These are phyloP conservation scores for Zophobas atratus DNA, from an alignment of 1,140 invertebrate genomes.

Conservation along the genomic window DNA sequence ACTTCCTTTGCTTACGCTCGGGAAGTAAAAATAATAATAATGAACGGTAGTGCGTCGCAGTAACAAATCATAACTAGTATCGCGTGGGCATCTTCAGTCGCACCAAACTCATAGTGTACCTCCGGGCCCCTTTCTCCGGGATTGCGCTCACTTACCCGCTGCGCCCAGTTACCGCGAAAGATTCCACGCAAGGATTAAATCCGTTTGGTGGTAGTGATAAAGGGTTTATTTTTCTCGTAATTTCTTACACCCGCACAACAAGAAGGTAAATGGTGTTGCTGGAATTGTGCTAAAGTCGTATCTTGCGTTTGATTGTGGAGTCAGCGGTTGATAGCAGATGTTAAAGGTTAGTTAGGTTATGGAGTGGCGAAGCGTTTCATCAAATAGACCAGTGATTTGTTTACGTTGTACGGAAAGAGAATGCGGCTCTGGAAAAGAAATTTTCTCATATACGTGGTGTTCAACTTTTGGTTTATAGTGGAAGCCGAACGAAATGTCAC, in stretches of 20 bases:
- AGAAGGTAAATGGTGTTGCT: not conserved
- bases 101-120: too few relatives aligned
- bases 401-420: not conserved
- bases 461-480: too few relatives aligned
- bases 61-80: too few relatives aligned
- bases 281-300: conserved; percentile 1
- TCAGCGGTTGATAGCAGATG: conserved; percentile 7
- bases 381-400: not conserved
- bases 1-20: too few relatives aligned
- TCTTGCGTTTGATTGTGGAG: not conserved
- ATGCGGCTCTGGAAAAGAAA: too few relatives aligned
- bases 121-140: too few relatives aligned
- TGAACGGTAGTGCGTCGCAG: too few relatives aligned
- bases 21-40: too few relatives aligned
- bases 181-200: conserved; percentile 60
- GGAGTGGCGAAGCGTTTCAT: not conserved
- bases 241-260: conserved; percentile 55
- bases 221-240: conserved; percentile 62
- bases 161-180: too few relatives aligned
- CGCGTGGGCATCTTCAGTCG: too few relatives aligned
- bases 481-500: not conserved
- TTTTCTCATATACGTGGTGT: too few relatives aligned
- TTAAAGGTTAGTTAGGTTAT: conserved; percentile 7
- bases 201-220: conserved; percentile 30
- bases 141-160: too few relatives aligned